These are phyloP conservation scores for Eumerus sabulonum DNA, from an alignment of 2,888 invertebrate species.

Conservation along the genomic window DNA sequence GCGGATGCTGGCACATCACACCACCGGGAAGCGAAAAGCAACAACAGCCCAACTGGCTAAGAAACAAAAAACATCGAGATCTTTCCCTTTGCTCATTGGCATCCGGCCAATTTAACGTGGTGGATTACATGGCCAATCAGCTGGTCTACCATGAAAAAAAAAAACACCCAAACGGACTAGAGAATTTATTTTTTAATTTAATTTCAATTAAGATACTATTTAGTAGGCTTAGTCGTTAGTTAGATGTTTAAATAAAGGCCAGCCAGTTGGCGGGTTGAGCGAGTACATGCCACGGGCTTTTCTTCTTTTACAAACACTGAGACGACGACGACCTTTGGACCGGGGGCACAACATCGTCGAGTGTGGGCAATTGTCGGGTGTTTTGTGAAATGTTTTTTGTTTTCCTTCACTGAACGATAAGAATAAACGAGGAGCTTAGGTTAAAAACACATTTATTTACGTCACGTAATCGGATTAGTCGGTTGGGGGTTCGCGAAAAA, in stretches of 20 bases:
- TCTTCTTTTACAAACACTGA: constrained; percentile 3
- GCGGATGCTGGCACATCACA: constrained; percentile 22
- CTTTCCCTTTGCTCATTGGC: constrained; percentile 41
- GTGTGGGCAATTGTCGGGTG: constrained; percentile 4
- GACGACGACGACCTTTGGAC: constrained; percentile 17
- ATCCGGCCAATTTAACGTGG: constrained; percentile 19
- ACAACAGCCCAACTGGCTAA: constrained; percentile 20
- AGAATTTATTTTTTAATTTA: constrained; percentile 42
- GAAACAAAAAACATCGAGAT: constrained; percentile 23
- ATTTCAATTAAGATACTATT: constrained; percentile 33
- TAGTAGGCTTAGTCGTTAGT: constrained; percentile 28
- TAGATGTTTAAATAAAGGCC: constrained; percentile 45
- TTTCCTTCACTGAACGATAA: constrained; percentile 1
- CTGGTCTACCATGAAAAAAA: constrained; percentile 41
- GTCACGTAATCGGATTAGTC: not conserved
- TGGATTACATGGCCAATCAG: constrained; percentile 48
- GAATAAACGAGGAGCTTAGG: not conserved
- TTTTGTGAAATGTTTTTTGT: constrained; percentile 26
- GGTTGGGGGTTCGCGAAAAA: constrained; percentile 5
- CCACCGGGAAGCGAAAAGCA: constrained; percentile 22
- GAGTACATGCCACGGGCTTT: constrained; percentile 9
- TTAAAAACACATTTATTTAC: not conserved
- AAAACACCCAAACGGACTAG: constrained; percentile 12
- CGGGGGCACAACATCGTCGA: not conserved
- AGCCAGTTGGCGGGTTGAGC: constrained; percentile 8